phyloP scores from a whole-genome alignment of 2,888 invertebrate genomes.

The Cerastoderma edule region DNA sequence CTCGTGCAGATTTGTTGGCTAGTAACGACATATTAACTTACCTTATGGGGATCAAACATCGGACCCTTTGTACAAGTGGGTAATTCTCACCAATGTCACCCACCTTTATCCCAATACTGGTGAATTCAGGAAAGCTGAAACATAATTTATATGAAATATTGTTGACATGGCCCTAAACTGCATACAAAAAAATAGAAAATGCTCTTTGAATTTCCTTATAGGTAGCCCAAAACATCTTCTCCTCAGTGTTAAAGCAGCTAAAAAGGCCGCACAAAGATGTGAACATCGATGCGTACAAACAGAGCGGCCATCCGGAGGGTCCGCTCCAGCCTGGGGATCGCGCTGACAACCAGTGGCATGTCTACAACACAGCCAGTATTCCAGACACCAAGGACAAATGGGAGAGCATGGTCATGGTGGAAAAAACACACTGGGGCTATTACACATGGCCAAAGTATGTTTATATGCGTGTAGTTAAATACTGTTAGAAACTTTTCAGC shows the following conservation, averaged over 20 bases:
- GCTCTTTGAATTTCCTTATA: background rate
- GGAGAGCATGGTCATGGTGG: conserved; percentile 89
- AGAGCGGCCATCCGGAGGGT: conserved; percentile 17
- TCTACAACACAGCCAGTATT: conserved; percentile 87
- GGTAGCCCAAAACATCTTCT: conserved; percentile 57
- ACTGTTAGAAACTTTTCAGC: too few relatives aligned
- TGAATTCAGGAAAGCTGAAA: too few relatives aligned
- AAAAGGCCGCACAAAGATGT: conserved; percentile 88
- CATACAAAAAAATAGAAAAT: too few relatives aligned
- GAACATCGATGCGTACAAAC: conserved; percentile 85
- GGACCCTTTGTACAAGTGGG: too few relatives aligned
- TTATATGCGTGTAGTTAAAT: too few relatives aligned
- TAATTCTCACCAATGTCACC: too few relatives aligned
- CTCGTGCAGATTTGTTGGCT: too few relatives aligned
- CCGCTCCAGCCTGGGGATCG: conserved; percentile 85
- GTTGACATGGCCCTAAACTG: too few relatives aligned
- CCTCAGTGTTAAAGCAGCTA: conserved; percentile 89
- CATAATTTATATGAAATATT: too few relatives aligned
- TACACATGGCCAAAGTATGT: conserved; percentile 85
- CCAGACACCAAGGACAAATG: conserved; percentile 89
- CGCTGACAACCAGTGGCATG: conserved; percentile 90
- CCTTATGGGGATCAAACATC: too few relatives aligned
- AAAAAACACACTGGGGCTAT: conserved; percentile 87
- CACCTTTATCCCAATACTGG: background rate
- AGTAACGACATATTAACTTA: too few relatives aligned